Conservation (phyloP, 2,888 invertebrate genomes). For the Cephus pulcher region DNA sequence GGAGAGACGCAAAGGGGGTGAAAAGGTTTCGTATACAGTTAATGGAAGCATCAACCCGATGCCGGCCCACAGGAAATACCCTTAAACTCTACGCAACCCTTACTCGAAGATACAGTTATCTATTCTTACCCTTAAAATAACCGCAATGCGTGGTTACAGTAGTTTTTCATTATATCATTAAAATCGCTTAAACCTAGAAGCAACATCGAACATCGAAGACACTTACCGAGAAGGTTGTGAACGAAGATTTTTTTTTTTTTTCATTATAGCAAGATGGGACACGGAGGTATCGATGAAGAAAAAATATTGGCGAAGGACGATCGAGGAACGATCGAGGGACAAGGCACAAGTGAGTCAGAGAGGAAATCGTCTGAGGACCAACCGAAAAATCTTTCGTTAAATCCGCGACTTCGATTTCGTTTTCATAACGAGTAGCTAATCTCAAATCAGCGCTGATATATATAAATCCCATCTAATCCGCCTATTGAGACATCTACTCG, state of each 20-base stretch:
- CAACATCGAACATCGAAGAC: conserved; percentile 58
- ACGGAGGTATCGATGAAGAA: conserved; percentile 18
- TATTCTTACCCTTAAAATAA: neutral
- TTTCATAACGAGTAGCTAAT: neutral
- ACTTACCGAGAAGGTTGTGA: conserved; percentile 26
- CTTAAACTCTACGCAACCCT: neutral
- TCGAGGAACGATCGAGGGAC: conserved; percentile 49
- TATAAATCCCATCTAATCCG: neutral
- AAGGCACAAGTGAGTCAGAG: conserved; percentile 61
- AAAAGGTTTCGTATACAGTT: neutral
- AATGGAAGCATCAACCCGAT: neutral
- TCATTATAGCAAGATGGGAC: conserved; percentile 24
- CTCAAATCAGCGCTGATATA: neutral
- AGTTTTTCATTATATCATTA: neutral
- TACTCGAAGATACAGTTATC: neutral
- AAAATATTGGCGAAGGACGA: conserved; percentile 29
- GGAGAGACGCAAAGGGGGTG: neutral
- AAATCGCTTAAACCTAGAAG: conserved; percentile 37
- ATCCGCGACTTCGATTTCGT: neutral
- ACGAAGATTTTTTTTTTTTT: neutral
- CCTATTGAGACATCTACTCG: neutral
- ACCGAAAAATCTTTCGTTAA: neutral
- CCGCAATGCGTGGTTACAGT: neutral
- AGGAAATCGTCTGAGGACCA: conserved; percentile 39
- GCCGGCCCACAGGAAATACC: neutral